Conservation (phyloP, 2,888 invertebrate species). For the Ennomos fuscantarius region DNA sequence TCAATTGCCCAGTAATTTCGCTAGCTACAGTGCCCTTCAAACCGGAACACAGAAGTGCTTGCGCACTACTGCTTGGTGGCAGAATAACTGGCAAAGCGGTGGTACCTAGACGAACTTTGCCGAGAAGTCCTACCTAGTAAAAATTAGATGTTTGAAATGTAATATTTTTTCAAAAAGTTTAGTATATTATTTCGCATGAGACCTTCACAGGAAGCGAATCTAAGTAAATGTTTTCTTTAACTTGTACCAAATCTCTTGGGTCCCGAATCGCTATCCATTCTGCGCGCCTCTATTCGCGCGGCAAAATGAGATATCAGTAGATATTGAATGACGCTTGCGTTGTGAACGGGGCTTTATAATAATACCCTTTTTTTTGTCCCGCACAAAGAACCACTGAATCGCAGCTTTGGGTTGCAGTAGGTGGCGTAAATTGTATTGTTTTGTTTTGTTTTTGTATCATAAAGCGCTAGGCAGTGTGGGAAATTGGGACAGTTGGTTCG, state of each 20-base stretch:
- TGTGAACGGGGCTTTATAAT: slow-evolving; percentile 56
- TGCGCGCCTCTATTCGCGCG: slow-evolving; percentile 68
- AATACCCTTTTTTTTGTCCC: slow-evolving; percentile 27
- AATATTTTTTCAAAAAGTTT: too few species aligned
- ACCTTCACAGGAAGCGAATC: too few species aligned
- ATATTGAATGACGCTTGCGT: slow-evolving; percentile 77
- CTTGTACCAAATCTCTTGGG: slow-evolving; percentile 54
- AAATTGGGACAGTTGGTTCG: neutral
- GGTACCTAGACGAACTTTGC: too few species aligned
- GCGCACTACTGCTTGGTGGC: too few species aligned
- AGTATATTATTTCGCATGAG: too few species aligned
- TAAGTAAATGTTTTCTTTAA: slow-evolving; percentile 32
- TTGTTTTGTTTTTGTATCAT: slow-evolving; percentile 60
- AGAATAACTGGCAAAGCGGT: too few species aligned
- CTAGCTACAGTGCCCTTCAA: too few species aligned
- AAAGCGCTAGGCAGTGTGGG: slow-evolving; percentile 46
- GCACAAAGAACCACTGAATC: slow-evolving; percentile 52
- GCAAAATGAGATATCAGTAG: slow-evolving; percentile 82
- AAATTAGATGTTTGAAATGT: too few species aligned
- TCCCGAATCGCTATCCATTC: slow-evolving; percentile 65
- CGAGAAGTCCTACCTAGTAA: too few species aligned
- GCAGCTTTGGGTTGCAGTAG: slow-evolving; percentile 49
- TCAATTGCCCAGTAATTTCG: too few species aligned
- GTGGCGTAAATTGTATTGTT: slow-evolving; percentile 58
- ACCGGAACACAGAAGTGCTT: too few species aligned